These are phyloP conservation scores for Ptyas mucosa DNA, from an alignment of 2,113 vertebrate species.

Conservation along the genomic window DNA sequence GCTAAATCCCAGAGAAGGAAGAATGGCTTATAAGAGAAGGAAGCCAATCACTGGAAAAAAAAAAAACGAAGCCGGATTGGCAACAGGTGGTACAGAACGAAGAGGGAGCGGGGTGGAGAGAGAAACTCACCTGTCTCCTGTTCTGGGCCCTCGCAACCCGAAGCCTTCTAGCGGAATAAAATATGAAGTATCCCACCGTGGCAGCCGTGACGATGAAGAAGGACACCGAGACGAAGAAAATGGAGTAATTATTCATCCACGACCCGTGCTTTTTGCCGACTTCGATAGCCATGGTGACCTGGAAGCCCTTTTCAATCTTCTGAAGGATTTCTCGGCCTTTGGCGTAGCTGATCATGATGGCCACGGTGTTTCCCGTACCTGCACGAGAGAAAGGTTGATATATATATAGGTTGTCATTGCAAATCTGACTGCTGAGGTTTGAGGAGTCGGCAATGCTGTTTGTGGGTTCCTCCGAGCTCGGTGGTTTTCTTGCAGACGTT, in stretches of 20 bases:
- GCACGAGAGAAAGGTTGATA: constrained; percentile 38
- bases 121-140: constrained; percentile 74
- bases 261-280: constrained; percentile 77
- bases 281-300: constrained; percentile 79
- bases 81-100: background rate
- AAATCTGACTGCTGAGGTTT: background rate
- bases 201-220: constrained; percentile 85
- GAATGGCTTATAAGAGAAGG: background rate
- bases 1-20: background rate
- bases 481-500: no score
- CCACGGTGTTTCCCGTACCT: constrained; percentile 79
- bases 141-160: constrained; percentile 73
- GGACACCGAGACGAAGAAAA: constrained; percentile 82
- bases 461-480: no score
- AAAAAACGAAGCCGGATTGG: background rate
- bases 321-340: constrained; percentile 75
- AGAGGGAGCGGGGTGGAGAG: background rate
- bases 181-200: constrained; percentile 83
- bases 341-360: constrained; percentile 81
- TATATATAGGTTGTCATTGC: background rate
- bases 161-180: constrained; percentile 80
- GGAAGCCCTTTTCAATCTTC: constrained; percentile 61
- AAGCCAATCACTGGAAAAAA: no score
- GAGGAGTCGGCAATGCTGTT: background rate
- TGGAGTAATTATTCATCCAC: constrained; percentile 81